Evolutionary conservation across 2,797 vertebrate genomes (phyloP).

Genomic region (Acomys russatus): DNA sequence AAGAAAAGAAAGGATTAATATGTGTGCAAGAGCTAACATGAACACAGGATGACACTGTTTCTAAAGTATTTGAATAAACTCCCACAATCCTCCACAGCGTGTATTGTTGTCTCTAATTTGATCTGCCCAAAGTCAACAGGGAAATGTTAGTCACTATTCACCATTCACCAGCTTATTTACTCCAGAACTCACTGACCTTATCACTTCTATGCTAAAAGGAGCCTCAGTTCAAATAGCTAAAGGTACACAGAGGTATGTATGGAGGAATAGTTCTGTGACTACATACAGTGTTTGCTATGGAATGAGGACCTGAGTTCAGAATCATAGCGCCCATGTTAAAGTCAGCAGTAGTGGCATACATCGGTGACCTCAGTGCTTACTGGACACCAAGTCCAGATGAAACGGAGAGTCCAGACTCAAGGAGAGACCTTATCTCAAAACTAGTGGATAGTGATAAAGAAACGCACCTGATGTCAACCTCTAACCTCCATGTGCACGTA

Average conservation of each 20-base stretch:
- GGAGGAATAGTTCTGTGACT: neutral
- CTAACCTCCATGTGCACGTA: neutral
- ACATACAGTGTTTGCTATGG: neutral
- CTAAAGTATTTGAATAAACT: slow-evolving; percentile 27
- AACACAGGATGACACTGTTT: neutral
- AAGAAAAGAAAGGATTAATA: neutral
- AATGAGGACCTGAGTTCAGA: neutral
- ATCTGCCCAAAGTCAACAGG: neutral
- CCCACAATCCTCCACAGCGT: neutral
- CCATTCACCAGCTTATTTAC: neutral
- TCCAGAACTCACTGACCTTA: neutral
- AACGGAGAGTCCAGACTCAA: neutral
- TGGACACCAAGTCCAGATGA: neutral
- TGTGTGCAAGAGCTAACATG: neutral
- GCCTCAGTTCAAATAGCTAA: neutral
- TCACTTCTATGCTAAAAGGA: neutral
- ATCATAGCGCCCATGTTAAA: neutral
- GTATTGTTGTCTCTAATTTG: neutral
- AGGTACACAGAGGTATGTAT: neutral
- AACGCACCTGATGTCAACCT: neutral
- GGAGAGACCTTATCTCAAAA: neutral
- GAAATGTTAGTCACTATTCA: slow-evolving; percentile 28
- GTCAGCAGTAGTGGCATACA: neutral
- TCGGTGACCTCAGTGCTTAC: neutral
- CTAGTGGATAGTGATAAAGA: neutral